These are phyloP conservation scores for Pteromalus puparum DNA, from an alignment of 1,140 invertebrate species.

Conservation along the genomic window DNA sequence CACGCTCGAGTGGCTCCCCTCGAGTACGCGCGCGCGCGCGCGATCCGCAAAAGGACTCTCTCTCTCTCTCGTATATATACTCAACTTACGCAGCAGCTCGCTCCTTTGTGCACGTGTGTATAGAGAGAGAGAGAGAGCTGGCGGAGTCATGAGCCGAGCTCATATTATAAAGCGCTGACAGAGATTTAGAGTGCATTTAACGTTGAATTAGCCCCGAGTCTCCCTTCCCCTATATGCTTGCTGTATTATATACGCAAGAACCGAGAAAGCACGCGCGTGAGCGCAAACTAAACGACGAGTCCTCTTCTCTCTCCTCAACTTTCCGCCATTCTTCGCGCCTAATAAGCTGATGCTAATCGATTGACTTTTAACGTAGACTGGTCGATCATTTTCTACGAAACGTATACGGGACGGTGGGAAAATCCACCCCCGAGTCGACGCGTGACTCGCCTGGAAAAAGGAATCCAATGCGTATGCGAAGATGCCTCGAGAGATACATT, in stretches of 20 bases:
- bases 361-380: constrained; percentile 59
- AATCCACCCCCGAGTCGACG: constrained; percentile 39
- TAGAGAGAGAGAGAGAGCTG: neutral
- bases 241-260: neutral
- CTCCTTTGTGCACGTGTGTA: constrained; percentile 28
- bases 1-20: constrained; percentile 72
- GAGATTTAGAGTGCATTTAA: constrained; percentile 69
- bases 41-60: constrained; percentile 49
- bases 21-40: constrained; percentile 41
- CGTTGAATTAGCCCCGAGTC: constrained; percentile 64
- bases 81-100: neutral
- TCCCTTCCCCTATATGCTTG: neutral
- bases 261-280: neutral
- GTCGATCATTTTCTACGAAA: neutral
- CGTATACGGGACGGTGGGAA: constrained; percentile 29
- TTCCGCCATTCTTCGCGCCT: constrained; percentile 59
- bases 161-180: constrained; percentile 56
- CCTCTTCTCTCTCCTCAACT: neutral
- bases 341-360: constrained; percentile 68
- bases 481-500: neutral
- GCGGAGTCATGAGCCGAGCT: neutral
- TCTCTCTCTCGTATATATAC: neutral
- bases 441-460: constrained; percentile 30
- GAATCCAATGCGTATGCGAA: neutral
- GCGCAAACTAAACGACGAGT: neutral